Conservation (phyloP, 2,113 vertebrate genomes). For the Dasyornis broadbenti region DNA sequence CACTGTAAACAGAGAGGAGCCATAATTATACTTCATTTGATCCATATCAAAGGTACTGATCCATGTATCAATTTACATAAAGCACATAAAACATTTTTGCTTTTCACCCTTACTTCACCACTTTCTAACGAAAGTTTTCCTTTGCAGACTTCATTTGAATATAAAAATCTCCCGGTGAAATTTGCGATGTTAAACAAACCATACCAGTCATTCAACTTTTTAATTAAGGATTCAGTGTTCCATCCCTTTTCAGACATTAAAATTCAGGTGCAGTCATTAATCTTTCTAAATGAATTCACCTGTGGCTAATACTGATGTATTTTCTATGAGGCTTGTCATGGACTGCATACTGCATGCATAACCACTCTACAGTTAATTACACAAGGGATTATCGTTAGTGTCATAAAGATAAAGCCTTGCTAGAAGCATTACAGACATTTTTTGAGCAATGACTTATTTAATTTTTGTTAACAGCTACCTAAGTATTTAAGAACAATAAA, state of each 20-base stretch:
- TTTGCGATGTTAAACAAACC: constrained; percentile 86
- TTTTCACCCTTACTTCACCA: constrained; percentile 69
- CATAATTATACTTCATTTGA: constrained; percentile 75
- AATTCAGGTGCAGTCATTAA: constrained; percentile 88
- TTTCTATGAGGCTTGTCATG: constrained; percentile 87
- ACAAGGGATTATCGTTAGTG: constrained; percentile 84
- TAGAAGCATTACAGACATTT: constrained; percentile 69
- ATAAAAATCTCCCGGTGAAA: constrained; percentile 75
- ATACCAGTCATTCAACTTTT: constrained; percentile 84
- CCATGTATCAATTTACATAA: constrained; percentile 77
- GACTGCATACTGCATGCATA: constrained; percentile 79
- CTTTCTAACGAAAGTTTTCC: constrained; percentile 68
- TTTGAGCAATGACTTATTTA: constrained; percentile 70
- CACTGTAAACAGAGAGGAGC: constrained; percentile 68
- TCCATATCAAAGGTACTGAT: constrained; percentile 79
- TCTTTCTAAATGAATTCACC: constrained; percentile 90
- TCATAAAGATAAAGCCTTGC: constrained; percentile 80
- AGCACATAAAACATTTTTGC: constrained; percentile 72
- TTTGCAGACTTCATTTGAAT: constrained; percentile 75
- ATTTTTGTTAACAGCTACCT: constrained; percentile 71
- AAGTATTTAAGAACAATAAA: constrained; percentile 67
- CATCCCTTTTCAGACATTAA: constrained; percentile 83
- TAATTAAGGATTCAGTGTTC: constrained; percentile 87
- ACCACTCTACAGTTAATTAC: constrained; percentile 83
- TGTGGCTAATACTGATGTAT: constrained; percentile 89